Evolutionary conservation across 2,888 invertebrate genomes (phyloP), one percentile per base, ranked within the genome.

Genomic region (Drosophila aldrichi): DNA sequence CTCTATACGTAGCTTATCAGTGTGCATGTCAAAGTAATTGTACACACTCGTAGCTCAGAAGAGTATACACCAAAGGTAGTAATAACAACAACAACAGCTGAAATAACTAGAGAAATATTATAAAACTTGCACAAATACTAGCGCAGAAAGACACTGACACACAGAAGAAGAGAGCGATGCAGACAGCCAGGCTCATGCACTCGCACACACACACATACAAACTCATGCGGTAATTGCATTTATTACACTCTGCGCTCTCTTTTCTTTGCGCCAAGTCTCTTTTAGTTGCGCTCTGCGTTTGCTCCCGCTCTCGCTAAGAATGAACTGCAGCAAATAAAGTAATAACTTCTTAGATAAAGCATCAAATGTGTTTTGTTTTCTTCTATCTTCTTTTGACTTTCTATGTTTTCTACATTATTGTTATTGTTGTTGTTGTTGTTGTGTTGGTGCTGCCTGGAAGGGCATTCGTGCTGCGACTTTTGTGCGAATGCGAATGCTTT

Each of bases 171-270:
- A 44, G 46, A 25, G 25, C 1, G 9, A 10, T 29, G n/a, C 48
- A 18, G 6, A 18, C 48, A 48, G 48, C 6, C 48, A 49, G 29
- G n/a, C 25, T 20, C 43, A 48, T 46, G 14, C 18, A 52, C 46
- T 32, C 60, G 20, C 62, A 64, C 67, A 52, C 55, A 29, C 57
- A 64, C 12, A 67, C 60, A 72, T 79, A 69, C 79, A 70, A 82
- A 32, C 32, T 0, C 32, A 32, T 82, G 86, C 72, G 76, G 89
- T 89, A 84, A 84, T 88, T 89, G 87, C 89, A 89, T 86, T 88
- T 88, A 84, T 81, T 84, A 83, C 59, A 54, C 86, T 70, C 83
- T 63, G 40, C 41, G 57, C 66, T 71, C 72, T 77, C 68, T 80
- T 68, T 72, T 48, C 29, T 54, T 61, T 36, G 36, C 36, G 20